phyloP scores from a whole-genome alignment of 1,140 invertebrate species.

The Hyles euphorbiae region DNA sequence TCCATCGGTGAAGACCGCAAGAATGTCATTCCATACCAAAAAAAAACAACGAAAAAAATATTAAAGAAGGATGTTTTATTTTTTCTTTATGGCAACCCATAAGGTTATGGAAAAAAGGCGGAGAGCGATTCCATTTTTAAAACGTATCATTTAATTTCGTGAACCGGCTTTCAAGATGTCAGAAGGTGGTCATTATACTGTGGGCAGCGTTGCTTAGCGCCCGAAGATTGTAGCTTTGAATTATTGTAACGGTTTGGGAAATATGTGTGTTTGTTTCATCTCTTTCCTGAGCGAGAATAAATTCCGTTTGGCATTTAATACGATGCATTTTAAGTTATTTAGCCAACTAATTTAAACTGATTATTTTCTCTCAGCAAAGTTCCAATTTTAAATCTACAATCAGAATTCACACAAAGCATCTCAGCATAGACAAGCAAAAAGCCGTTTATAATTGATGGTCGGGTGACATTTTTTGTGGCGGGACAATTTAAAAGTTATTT shows the following conservation, averaged over 20 bases:
- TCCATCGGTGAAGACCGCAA: conserved; percentile 61
- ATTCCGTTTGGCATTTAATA: too few relatives aligned
- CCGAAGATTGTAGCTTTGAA: conserved; percentile 45
- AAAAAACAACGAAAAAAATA: conserved; percentile 48
- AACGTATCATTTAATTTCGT: conserved; percentile 74
- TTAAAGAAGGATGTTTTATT: conserved; percentile 64
- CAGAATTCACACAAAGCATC: too few relatives aligned
- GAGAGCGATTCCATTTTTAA: conserved; percentile 74
- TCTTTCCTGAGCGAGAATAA: too few relatives aligned
- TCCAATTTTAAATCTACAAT: too few relatives aligned
- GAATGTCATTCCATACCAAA: conserved; percentile 59
- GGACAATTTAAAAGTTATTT: conserved; percentile 17
- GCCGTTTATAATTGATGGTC: conserved; percentile 1
- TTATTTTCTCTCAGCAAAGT: too few relatives aligned
- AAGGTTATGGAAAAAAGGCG: conserved; percentile 74
- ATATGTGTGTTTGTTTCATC: conserved; percentile 1
- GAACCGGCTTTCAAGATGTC: conserved; percentile 73
- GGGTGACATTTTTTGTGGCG: conserved; percentile 17
- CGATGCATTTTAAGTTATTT: too few relatives aligned
- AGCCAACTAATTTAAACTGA: too few relatives aligned
- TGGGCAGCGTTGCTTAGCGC: conserved; percentile 53
- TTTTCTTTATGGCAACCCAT: conserved; percentile 65
- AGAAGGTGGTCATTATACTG: conserved; percentile 73
- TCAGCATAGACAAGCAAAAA: conserved; percentile 1
- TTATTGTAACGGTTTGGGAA: conserved; percentile 13